These are phyloP conservation scores for Oxyscelio sp. DNA, from an alignment of 2,888 invertebrate genomes.

Conservation along the genomic window DNA sequence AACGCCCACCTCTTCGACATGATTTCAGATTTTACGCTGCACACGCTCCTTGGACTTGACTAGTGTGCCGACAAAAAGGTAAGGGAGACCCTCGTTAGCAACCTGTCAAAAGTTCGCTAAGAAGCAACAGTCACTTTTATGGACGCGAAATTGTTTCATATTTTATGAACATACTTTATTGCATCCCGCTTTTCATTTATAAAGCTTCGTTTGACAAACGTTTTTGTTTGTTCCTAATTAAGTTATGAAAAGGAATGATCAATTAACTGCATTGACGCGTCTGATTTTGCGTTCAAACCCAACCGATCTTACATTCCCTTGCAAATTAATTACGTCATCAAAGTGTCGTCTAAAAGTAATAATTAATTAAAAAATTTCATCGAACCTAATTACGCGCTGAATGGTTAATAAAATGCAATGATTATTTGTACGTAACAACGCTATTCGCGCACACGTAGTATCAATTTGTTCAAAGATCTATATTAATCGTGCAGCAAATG, in stretches of 20 bases:
- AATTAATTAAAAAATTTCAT: too few species aligned
- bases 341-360: neutral
- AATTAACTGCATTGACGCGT: constrained; percentile 10
- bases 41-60: constrained; percentile 59
- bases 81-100: constrained; percentile 70
- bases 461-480: too few species aligned
- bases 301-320: neutral
- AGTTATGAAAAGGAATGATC: constrained; percentile 33
- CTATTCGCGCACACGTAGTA: neutral
- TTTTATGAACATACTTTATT: constrained; percentile 45
- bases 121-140: constrained; percentile 60
- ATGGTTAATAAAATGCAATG: neutral
- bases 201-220: constrained; percentile 50
- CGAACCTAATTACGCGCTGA: too few species aligned
- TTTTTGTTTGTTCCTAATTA: constrained; percentile 60
- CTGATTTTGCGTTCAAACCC: constrained; percentile 10
- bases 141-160: constrained; percentile 62
- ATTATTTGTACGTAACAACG: neutral
- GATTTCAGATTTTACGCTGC: constrained; percentile 67
- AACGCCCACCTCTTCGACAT: constrained; percentile 70
- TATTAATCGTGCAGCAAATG: too few species aligned
- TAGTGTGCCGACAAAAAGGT: constrained; percentile 61
- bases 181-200: constrained; percentile 40
- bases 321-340: constrained; percentile 14
- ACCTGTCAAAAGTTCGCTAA: constrained; percentile 72